Percentiles rank a stretch among this genome's conserved stretches.
phyloP scores from a whole-genome alignment of 1,140 invertebrate genomes.

The Lithobius niger region DNA sequence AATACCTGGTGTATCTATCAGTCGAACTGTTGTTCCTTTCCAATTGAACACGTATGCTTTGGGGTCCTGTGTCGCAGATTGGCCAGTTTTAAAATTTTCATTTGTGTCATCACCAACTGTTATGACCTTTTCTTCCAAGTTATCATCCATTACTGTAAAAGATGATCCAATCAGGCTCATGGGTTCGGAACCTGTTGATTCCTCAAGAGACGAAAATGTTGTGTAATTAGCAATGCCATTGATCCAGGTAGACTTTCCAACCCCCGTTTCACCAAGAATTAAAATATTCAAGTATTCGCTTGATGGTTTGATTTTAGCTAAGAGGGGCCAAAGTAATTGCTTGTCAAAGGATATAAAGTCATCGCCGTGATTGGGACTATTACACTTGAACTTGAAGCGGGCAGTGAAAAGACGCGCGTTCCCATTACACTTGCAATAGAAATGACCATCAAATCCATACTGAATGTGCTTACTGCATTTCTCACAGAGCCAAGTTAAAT shows the following conservation, averaged over 20 bases:
- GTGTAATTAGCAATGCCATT: no score
- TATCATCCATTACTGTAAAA: no score
- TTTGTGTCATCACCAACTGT: neutral
- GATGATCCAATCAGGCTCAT: neutral
- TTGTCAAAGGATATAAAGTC: neutral
- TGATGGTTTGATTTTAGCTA: neutral
- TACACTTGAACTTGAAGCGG: neutral
- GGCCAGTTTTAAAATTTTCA: neutral
- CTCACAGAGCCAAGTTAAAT: neutral
- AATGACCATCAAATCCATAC: neutral
- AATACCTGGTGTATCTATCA: constrained; percentile 27
- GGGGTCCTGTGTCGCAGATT: no score
- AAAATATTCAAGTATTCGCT: neutral
- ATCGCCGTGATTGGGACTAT: neutral
- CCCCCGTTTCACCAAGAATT: neutral
- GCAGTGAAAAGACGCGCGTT: neutral
- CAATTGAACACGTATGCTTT: neutral
- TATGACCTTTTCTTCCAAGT: no score
- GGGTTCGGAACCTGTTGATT: neutral
- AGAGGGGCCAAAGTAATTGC: neutral
- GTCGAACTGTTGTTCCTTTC: neutral
- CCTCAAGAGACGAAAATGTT: neutral
- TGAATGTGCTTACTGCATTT: neutral
- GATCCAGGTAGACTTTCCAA: no score
- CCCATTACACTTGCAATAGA: neutral